Evolutionary conservation across 2,113 vertebrate genomes (phyloP).

Genomic region (Himantopus leucocephalus): DNA sequence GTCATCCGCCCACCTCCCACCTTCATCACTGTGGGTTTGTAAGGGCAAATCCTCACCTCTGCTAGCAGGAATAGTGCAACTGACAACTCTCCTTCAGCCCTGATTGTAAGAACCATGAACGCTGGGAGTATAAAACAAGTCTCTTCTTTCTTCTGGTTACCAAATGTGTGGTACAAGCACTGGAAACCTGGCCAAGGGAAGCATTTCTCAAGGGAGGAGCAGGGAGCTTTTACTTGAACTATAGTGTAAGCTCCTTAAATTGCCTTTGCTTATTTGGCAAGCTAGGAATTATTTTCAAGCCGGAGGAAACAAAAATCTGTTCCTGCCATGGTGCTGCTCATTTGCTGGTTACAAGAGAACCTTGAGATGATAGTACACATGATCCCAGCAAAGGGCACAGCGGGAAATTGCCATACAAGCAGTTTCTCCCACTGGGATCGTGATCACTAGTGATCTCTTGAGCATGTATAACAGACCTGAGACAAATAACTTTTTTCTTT

Average conservation of each 20-base stretch:
- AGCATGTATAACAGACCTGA: accelerated
- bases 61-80: not conserved
- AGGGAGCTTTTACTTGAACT: not conserved
- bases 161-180: not conserved
- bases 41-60: not conserved
- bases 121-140: not conserved
- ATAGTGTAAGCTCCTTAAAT: not conserved
- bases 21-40: not conserved
- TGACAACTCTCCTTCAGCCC: not conserved
- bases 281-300: not conserved
- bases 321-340: not conserved
- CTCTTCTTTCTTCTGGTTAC: not conserved
- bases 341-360: not conserved
- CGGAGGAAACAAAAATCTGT: not conserved
- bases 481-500: not conserved
- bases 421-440: not conserved
- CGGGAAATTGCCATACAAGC: not conserved
- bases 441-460: not conserved
- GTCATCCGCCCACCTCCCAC: not conserved
- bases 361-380: not conserved
- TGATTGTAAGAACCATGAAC: not conserved
- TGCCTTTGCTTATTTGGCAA: not conserved
- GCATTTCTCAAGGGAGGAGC: not conserved
- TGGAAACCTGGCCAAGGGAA: not conserved
- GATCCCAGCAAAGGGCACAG: not conserved